These are phyloP conservation scores for Boloria selene DNA, from an alignment of 2,888 invertebrate genomes.

Conservation along the genomic window DNA sequence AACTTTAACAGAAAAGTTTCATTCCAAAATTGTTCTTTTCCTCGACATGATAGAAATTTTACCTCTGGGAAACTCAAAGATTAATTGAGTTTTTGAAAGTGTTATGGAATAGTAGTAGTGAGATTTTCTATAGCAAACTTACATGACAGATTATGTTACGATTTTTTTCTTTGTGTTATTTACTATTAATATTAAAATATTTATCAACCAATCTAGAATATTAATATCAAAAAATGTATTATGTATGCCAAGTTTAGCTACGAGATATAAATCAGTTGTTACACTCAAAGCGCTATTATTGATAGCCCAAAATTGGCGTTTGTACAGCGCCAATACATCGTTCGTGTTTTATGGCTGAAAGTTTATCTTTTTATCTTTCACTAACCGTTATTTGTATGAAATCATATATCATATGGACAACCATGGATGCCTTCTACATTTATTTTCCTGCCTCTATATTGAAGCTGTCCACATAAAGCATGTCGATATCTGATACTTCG, in stretches of 20 bases:
- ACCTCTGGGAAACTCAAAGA: conserved; percentile 3
- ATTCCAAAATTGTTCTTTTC: conserved; percentile 8
- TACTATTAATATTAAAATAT: not conserved
- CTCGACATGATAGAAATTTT: conserved; percentile 3
- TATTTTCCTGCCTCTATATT: conserved; percentile 21
- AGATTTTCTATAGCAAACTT: not conserved
- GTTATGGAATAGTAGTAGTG: not conserved
- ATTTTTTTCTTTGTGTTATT: not conserved
- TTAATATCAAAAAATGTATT: conserved; percentile 1
- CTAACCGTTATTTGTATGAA: conserved; percentile 30
- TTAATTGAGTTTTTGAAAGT: conserved; percentile 6
- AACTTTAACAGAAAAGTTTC: conserved; percentile 6
- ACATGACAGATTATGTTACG: not conserved
- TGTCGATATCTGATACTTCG: not conserved
- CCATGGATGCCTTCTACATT: conserved; percentile 18
- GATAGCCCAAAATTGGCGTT: conserved; percentile 30
- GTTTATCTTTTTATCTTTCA: conserved; percentile 32
- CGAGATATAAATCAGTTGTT: conserved; percentile 17
- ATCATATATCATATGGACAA: conserved; percentile 30
- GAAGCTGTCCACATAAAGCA: conserved; percentile 1
- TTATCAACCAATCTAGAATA: not conserved
- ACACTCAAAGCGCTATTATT: conserved; percentile 24
- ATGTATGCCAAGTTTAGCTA: conserved; percentile 1
- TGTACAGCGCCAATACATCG: conserved; percentile 24
- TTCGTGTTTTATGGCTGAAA: conserved; percentile 29